phyloP scores from a whole-genome alignment of 2,888 invertebrate species.

The Laothoe populi region DNA sequence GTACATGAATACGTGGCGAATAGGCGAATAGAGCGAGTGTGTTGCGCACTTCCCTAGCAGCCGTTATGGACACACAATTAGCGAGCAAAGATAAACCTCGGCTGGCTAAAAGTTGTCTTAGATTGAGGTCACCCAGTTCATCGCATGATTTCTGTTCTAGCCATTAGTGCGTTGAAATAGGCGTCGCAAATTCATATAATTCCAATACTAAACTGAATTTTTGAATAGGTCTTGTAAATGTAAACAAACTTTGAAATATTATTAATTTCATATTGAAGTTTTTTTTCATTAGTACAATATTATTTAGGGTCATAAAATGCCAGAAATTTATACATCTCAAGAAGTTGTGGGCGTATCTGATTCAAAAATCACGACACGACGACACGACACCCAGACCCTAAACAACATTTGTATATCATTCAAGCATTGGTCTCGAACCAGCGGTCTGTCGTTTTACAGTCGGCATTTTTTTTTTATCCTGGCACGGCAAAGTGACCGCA shows the following conservation, averaged over 20 bases:
- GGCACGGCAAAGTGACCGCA: no score
- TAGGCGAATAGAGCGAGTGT: neutral
- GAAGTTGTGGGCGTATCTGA: no score
- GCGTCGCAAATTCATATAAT: constrained; percentile 14
- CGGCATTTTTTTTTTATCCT: no score
- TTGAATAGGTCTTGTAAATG: neutral
- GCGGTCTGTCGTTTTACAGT: no score
- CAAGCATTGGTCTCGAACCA: no score
- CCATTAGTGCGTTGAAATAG: constrained; percentile 10
- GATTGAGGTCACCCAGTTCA: constrained; percentile 24
- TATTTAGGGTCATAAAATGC: no score
- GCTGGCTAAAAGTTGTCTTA: constrained; percentile 23
- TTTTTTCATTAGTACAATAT: no score
- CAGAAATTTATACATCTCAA: no score
- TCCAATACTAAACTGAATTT: neutral
- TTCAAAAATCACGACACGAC: no score
- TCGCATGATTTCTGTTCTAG: constrained; percentile 21
- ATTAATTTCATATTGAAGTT: no score
- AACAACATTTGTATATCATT: no score
- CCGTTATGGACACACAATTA: constrained; percentile 6
- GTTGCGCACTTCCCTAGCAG: constrained; percentile 13
- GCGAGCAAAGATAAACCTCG: constrained; percentile 18
- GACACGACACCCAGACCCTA: no score
- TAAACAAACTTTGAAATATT: neutral
- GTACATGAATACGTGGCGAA: neutral